phyloP scores from a whole-genome alignment of 2,888 invertebrate genomes.

The Mythimna albipuncta region DNA sequence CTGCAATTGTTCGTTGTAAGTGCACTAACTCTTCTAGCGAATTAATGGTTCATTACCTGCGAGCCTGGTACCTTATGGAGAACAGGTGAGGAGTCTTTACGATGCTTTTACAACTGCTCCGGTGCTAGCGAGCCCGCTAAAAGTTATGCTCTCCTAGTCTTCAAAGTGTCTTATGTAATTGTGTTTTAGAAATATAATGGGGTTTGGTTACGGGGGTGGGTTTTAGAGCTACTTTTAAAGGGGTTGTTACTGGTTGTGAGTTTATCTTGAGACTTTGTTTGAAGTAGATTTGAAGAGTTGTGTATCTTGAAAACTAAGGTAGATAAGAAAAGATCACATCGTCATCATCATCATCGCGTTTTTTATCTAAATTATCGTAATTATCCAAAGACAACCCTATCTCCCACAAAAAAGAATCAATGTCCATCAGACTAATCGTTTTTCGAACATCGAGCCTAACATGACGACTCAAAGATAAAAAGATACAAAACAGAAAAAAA shows the following conservation, averaged over 20 bases:
- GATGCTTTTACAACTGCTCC: constrained; percentile 63
- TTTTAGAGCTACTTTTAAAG: constrained; percentile 32
- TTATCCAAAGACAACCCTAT: no score
- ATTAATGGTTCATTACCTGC: constrained; percentile 67
- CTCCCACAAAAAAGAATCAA: no score
- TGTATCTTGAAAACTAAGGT: no score
- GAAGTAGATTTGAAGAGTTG: background rate
- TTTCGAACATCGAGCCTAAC: no score
- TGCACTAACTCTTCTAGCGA: constrained; percentile 62
- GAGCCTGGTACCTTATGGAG: constrained; percentile 40
- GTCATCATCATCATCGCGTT: no score
- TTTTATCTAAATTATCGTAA: no score
- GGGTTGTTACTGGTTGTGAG: constrained; percentile 10
- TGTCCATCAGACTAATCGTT: no score
- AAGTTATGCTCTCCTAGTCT: constrained; percentile 61
- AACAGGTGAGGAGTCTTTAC: constrained; percentile 64
- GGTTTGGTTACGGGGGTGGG: constrained; percentile 27
- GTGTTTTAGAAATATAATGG: constrained; percentile 66
- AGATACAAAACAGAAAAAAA: no score
- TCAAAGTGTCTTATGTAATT: constrained; percentile 62
- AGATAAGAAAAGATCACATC: no score
- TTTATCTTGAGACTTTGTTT: constrained; percentile 2
- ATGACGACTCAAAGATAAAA: no score
- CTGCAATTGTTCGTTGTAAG: constrained; percentile 58
- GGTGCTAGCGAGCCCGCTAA: constrained; percentile 45